Evolutionary conservation across 2,113 vertebrate species (phyloP), one percentile per base, ranked within the genome.

Genomic region (Gadus macrocephalus): DNA sequence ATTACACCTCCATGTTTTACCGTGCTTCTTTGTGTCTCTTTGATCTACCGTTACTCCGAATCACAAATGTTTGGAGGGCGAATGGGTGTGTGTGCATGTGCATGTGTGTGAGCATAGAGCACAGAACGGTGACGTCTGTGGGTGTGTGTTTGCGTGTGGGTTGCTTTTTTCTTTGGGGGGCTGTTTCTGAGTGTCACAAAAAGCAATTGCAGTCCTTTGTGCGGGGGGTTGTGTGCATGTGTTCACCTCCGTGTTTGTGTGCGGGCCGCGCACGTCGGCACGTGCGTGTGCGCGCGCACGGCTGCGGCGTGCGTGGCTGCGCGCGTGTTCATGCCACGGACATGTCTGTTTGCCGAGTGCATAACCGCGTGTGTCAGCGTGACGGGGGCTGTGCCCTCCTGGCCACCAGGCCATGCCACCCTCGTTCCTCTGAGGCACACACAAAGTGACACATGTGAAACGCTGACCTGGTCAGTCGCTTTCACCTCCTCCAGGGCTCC

Each of bases 361-460:
- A 74, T 88, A 86, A 91, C 86, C 82, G 86, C 78, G 59, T 76
- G 69, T 86, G 88, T 89, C 89, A 87, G 83, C 77, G 72, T 82
- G 84, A 88, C 86, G 85, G 82, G 73, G 42, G 8, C 15, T 71
- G 67, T 76, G 73, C 81, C 86, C 86, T 74, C 63, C 72, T 66
- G 77, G 85, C 77, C 83, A 82, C 76, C 71, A 67, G 78, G 81
- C 76, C 84, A 76, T 16, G 72, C 76, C 80, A 76, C 64, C 19
- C 77, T 89, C 82, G 70, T 82, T 77, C 79, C 15, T 53, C 67
- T 78, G 81, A 87, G 80, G 76, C 81, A 78, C 70, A 89, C 75
- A 85, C 83, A 87, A 88, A 84, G 83, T 84, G 91, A 90, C 86
- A 88, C 76, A 72, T 81, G 69, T 83, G 80, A 88, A 91, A 88